These are phyloP conservation scores for Cylloceria caligata DNA, from an alignment of 2,888 invertebrate genomes.

Conservation along the genomic window DNA sequence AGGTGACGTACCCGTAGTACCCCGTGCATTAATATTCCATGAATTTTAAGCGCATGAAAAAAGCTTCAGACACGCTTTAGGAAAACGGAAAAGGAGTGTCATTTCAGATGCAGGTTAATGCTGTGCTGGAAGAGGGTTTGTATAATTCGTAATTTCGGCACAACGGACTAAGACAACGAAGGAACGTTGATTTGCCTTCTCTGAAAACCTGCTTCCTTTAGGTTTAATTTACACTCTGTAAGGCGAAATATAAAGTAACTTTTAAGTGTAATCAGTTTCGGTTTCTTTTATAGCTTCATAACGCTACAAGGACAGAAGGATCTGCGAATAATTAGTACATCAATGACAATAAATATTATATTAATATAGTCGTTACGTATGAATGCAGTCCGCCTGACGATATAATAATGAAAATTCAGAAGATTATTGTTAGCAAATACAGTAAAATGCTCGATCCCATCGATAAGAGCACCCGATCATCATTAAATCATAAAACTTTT, in stretches of 20 bases:
- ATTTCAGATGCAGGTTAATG: constrained; percentile 40
- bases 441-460: not conserved
- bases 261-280: constrained; percentile 2
- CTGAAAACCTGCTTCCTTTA: constrained; percentile 46
- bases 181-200: constrained; percentile 12
- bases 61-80: constrained; percentile 35
- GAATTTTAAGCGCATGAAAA: constrained; percentile 82
- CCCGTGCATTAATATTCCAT: constrained; percentile 80
- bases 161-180: constrained; percentile 69
- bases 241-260: constrained; percentile 11
- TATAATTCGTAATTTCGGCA: constrained; percentile 78
- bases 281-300: not conserved
- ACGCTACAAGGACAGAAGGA: not conserved
- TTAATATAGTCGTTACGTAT: not conserved
- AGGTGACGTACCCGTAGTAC: constrained; percentile 35
- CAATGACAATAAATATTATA: too few relatives aligned
- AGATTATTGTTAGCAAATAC: not conserved
- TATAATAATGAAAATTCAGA: not conserved
- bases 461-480: not conserved
- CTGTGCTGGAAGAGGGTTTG: constrained; percentile 63
- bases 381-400: not conserved
- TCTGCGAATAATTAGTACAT: not conserved
- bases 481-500: not conserved
- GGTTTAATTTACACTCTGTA: constrained; percentile 75
- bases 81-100: constrained; percentile 38